A percentile compares a stretch with the other conserved stretches of the same genome.
Evolutionary conservation across 2,888 invertebrate species (phyloP).

Genomic region (Melinopterus prodromus): DNA sequence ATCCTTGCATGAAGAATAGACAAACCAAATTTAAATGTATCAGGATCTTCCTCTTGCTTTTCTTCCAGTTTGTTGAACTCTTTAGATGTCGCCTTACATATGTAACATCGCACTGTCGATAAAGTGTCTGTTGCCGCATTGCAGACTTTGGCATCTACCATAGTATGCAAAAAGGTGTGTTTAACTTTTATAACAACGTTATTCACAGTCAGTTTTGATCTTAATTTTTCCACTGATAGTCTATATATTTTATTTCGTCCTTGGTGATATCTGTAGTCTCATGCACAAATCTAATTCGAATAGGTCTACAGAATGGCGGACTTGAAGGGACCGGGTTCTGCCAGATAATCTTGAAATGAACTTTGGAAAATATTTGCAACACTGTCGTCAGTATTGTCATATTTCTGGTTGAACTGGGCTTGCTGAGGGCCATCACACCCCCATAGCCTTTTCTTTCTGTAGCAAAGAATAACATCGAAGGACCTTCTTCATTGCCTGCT

Average conservation of each 20-base stretch:
- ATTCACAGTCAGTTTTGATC: conserved; percentile 25
- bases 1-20: conserved; percentile 49
- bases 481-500: no score
- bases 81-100: conserved; percentile 46
- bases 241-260: conserved; percentile 43
- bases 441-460: conserved; percentile 33
- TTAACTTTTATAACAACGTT: conserved; percentile 19
- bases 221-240: conserved; percentile 29
- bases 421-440: conserved; percentile 44
- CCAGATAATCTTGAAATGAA: conserved; percentile 46
- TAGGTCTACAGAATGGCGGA: conserved; percentile 47
- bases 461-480: no score
- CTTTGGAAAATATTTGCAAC: conserved; percentile 38
- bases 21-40: conserved; percentile 37
- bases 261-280: conserved; percentile 46
- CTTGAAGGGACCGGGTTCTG: conserved; percentile 49
- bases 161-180: conserved; percentile 40
- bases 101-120: conserved; percentile 44
- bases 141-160: conserved; percentile 49
- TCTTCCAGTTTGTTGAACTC: conserved; percentile 41
- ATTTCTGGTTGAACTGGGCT: conserved; percentile 36
- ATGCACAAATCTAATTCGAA: conserved; percentile 46
- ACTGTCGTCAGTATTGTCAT: conserved; percentile 13
- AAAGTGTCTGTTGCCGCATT: conserved; percentile 40
- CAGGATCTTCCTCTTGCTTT: conserved; percentile 37